Percentiles rank a stretch among this genome's conserved stretches.
Evolutionary conservation across 1,140 invertebrate genomes (phyloP).

Genomic region (Ostrea denselamellosa): DNA sequence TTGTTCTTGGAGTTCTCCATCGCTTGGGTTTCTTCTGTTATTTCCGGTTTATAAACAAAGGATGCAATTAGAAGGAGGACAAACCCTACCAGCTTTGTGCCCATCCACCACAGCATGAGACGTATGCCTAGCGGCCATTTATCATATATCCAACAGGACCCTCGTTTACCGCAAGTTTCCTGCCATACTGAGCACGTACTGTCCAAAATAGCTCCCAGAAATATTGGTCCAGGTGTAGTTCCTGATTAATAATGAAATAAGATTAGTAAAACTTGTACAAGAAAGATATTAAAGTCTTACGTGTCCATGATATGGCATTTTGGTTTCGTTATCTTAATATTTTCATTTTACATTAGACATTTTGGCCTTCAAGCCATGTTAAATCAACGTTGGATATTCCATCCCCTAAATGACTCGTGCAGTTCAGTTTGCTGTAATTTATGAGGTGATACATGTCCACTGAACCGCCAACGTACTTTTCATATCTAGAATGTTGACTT

Average conservation of each 20-base stretch:
- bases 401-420: no score
- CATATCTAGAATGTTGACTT: no score
- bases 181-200: constrained; percentile 72
- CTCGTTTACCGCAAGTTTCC: constrained; percentile 50
- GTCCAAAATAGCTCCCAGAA: constrained; percentile 75
- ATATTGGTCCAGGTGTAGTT: constrained; percentile 74
- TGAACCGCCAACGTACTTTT: no score
- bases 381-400: no score
- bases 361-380: no score
- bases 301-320: no score
- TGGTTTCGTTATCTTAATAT: no score
- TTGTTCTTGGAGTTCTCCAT: neutral
- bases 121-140: constrained; percentile 45
- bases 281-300: no score
- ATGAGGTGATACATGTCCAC: no score
- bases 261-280: no score
- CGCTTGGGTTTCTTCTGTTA: neutral
- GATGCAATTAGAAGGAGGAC: constrained; percentile 45
- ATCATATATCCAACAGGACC: constrained; percentile 63
- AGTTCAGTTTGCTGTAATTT: no score
- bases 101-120: constrained; percentile 42
- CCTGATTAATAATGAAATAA: constrained; percentile 59
- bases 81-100: constrained; percentile 28
- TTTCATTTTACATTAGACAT: no score
- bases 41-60: constrained; percentile 38